Conservation (phyloP, 2,888 invertebrate genomes). For the Cryptocheilus praepositus region DNA sequence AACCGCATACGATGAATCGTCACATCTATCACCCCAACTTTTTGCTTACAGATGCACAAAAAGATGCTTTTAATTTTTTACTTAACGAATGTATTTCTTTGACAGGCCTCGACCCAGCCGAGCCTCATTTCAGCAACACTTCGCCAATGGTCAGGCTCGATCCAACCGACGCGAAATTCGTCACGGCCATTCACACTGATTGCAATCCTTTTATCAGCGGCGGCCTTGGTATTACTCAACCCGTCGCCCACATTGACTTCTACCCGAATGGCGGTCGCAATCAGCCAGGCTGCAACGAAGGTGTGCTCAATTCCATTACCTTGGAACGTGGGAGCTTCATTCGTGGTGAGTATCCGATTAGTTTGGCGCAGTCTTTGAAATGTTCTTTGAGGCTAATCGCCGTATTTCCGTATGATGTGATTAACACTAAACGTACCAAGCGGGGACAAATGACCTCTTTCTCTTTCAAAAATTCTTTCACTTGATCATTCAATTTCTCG, state of each 20-base stretch:
- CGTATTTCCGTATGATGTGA: background rate
- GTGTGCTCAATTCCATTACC: constrained; percentile 80
- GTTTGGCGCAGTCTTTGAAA: too few species aligned
- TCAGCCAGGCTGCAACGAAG: constrained; percentile 83
- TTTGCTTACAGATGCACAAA: too few species aligned
- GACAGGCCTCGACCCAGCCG: constrained; percentile 89
- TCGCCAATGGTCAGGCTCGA: constrained; percentile 89
- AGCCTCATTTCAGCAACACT: constrained; percentile 91
- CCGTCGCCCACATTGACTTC: constrained; percentile 93
- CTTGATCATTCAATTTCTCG: too few species aligned
- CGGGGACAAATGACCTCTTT: too few species aligned
- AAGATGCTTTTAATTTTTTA: too few species aligned
- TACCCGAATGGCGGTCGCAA: constrained; percentile 92
- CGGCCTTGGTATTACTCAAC: constrained; percentile 87
- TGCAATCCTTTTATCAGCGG: constrained; percentile 85
- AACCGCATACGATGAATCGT: too few species aligned
- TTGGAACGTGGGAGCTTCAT: constrained; percentile 80
- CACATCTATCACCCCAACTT: too few species aligned
- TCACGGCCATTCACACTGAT: constrained; percentile 94
- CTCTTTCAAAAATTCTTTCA: too few species aligned
- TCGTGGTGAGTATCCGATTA: constrained; percentile 72
- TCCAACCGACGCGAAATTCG: constrained; percentile 89
- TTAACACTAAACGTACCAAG: too few species aligned
- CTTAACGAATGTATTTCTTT: too few species aligned
- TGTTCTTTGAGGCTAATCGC: background rate